Evolutionary conservation across 2,888 invertebrate genomes (phyloP), one percentile per base, ranked within the genome.

Genomic region (Parascotia fuliginaria): DNA sequence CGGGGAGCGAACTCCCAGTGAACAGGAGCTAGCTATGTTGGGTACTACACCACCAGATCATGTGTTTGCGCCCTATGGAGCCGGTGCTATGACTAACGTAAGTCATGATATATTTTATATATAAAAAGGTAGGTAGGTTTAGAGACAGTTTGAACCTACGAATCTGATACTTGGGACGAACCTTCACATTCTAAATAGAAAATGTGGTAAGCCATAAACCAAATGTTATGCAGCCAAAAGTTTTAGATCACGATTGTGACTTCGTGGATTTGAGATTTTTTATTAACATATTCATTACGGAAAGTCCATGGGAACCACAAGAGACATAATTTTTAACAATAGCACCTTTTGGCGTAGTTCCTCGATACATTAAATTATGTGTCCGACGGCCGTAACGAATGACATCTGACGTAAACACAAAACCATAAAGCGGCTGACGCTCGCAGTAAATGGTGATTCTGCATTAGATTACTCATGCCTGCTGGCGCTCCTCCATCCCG

Each of bases 1-100:
- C 78, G 96, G 96, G 0, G 95, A 95, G 72, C 92, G 96, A 40
- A 94, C 95, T 37, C 95, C 95, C 1, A 93, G 93, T 55, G 86
- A 91, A 58, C 84, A 73, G n/a, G 91, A 91, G 56, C 59, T 90
- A 29, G 90, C 92, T 11, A 91, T 93, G 74, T 94, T 94, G 65
- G 94, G 95, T 1, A 93, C 92, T 24, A 93, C 95, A 65, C 93
- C 94, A 2, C 88, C 95, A 32, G 85, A 93, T 34, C 89, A 94
- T 63, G 92, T 93, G 38, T 93, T 93, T 54, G 94, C 94, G 83
- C 95, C 95, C 0, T 93, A 94, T 68, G 95, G 95, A 32, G 93
- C 93, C 55, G 95, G 95, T 31, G 94, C 94, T 56, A 87, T 96
- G 73, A 95, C 95, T 5, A 93, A 93, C 71, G 95, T 95, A 79